phyloP scores from a whole-genome alignment of 1,140 invertebrate genomes.

The Orius insidiosus region DNA sequence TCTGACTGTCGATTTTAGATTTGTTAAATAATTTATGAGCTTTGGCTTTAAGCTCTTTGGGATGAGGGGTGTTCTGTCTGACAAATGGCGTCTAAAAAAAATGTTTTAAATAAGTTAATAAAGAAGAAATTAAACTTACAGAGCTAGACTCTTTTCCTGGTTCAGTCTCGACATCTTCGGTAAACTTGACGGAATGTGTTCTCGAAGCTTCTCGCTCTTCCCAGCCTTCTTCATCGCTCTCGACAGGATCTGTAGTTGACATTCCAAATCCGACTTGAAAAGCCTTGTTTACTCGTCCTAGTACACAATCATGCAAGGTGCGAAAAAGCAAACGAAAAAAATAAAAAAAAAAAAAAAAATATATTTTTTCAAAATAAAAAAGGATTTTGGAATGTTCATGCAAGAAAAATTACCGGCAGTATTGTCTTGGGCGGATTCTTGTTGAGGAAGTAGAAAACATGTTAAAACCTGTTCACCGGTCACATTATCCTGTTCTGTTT shows the following conservation, averaged over 20 bases:
- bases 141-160: constrained; percentile 23
- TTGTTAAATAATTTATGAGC: constrained; percentile 75
- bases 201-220: constrained; percentile 61
- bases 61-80: constrained; percentile 97
- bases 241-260: constrained; percentile 24
- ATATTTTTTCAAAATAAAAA: too few species aligned
- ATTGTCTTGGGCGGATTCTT: constrained; percentile 49
- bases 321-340: background rate
- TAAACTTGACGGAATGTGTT: constrained; percentile 77
- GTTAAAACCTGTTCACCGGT: constrained; percentile 89
- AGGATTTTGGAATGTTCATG: constrained; percentile 8
- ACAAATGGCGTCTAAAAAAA: constrained; percentile 73
- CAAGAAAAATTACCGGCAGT: constrained; percentile 15
- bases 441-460: constrained; percentile 94
- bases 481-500: constrained; percentile 78
- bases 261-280: constrained; percentile 10
- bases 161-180: constrained; percentile 46
- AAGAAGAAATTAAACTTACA: background rate
- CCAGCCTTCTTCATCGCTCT: constrained; percentile 51
- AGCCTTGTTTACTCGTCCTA: constrained; percentile 13
- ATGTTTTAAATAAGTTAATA: constrained; percentile 14
- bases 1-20: constrained; percentile 16
- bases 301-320: constrained; percentile 11
- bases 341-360: background rate
- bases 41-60: constrained; percentile 87